Conservation (phyloP, 2,797 vertebrate genomes). For the Neomorphus geoffroyi region DNA sequence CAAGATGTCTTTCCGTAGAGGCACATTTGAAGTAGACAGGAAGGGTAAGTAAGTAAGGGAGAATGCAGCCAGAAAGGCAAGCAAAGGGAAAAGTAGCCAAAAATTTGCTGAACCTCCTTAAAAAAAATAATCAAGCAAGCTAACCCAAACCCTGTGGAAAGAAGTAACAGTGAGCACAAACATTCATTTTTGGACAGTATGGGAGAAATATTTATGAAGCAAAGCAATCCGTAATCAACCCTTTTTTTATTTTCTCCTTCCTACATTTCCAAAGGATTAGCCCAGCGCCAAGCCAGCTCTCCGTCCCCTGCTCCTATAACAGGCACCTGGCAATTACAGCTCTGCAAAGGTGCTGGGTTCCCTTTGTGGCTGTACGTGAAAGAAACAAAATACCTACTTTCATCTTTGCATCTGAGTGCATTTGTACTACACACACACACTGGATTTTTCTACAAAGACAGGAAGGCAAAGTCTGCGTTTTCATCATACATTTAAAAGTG, state of each 20-base stretch:
- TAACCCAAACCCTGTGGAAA: background rate
- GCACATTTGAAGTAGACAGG: background rate
- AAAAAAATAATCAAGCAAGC: too few species aligned
- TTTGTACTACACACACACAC: background rate
- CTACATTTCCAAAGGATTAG: background rate
- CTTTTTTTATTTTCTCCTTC: background rate
- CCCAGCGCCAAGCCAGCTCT: background rate
- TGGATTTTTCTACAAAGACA: conserved; percentile 14
- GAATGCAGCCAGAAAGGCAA: background rate
- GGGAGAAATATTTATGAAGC: background rate
- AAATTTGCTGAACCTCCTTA: background rate
- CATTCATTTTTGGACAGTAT: background rate
- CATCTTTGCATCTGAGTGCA: conserved; percentile 45
- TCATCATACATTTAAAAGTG: conserved; percentile 19
- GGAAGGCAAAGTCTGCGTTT: conserved; percentile 29
- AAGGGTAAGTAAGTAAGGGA: background rate
- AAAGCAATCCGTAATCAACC: background rate
- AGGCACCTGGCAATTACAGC: conserved; percentile 20
- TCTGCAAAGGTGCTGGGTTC: background rate
- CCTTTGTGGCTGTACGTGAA: background rate
- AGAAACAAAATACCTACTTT: conserved; percentile 26
- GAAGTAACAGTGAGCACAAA: background rate
- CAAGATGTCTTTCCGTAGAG: background rate
- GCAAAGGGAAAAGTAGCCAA: background rate
- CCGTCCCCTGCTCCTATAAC: background rate